These are phyloP conservation scores for Eupsittula cactorum DNA, from an alignment of 2,113 vertebrate species.

Conservation along the genomic window DNA sequence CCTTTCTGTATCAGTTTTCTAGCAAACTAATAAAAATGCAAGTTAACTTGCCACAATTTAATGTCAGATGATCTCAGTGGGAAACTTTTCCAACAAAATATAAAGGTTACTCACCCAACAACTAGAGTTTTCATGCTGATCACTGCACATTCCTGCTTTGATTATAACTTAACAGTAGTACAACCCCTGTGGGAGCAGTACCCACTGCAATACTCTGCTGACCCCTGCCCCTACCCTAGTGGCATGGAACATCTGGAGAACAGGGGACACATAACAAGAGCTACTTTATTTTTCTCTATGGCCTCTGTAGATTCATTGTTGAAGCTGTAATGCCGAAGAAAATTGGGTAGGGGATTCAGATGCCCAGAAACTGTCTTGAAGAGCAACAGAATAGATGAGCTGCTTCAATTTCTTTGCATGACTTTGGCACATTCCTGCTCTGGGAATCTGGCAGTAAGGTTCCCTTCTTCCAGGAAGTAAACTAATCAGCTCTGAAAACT, in stretches of 20 bases:
- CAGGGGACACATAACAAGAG: slow-evolving; percentile 36
- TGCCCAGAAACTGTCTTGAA: neutral
- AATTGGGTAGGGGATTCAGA: neutral
- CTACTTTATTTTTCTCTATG: slow-evolving; percentile 17
- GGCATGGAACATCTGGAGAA: slow-evolving; percentile 47
- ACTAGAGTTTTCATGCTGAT: slow-evolving; percentile 49
- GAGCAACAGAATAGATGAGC: neutral
- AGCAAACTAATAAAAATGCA: neutral
- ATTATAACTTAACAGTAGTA: neutral
- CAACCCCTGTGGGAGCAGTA: slow-evolving; percentile 29
- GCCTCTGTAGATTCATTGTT: neutral
- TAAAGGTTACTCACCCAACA: slow-evolving; percentile 42
- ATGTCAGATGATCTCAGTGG: slow-evolving; percentile 46
- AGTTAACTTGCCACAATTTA: neutral
- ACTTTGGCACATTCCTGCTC: neutral
- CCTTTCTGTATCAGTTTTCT: neutral
- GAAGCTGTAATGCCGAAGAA: neutral
- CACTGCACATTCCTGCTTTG: slow-evolving; percentile 43
- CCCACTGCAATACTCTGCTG: slow-evolving; percentile 28
- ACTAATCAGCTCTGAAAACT: neutral
- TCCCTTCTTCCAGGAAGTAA: neutral
- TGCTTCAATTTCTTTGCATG: neutral
- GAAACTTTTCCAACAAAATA: slow-evolving; percentile 39
- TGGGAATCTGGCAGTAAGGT: neutral
- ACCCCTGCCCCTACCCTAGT: slow-evolving; percentile 23